These are phyloP conservation scores for Pelusios castaneus DNA, from an alignment of 2,113 vertebrate species.

Conservation along the genomic window DNA sequence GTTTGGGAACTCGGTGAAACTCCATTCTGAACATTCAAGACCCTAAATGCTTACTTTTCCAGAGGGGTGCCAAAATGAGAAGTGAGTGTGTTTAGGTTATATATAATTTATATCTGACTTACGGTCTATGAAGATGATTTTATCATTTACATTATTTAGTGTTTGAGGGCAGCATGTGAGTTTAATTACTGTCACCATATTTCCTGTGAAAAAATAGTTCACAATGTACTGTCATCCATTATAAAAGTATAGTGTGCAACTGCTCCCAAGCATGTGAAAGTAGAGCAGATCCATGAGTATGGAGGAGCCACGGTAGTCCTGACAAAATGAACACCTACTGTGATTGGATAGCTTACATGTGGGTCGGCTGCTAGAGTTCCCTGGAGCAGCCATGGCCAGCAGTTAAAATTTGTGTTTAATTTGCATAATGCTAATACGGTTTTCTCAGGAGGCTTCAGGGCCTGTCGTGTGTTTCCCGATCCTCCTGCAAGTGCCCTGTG, in stretches of 20 bases:
- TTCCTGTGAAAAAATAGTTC: too few relatives aligned
- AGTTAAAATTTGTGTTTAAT: rapidly evolving
- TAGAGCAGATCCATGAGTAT: background rate
- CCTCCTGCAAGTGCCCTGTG: slow-evolving; percentile 38
- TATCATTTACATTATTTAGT: background rate
- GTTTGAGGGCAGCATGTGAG: background rate
- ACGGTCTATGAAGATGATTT: background rate
- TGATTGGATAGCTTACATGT: rapidly evolving
- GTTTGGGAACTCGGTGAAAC: background rate
- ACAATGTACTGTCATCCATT: background rate
- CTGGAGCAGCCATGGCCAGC: background rate
- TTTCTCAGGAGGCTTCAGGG: background rate
- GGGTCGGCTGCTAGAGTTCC: rapidly evolving
- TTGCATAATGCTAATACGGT: background rate
- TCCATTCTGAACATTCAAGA: background rate
- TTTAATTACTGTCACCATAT: background rate
- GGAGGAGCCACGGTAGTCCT: background rate
- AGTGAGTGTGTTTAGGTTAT: background rate
- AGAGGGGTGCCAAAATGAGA: background rate
- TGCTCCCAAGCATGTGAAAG: background rate
- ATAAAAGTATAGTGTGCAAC: background rate
- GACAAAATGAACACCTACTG: background rate
- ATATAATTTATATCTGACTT: background rate
- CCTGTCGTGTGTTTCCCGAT: background rate
- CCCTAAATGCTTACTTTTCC: background rate